These are phyloP conservation scores for Ceyx melanurus DNA, from an alignment of 2,113 vertebrate genomes.

Conservation along the genomic window DNA sequence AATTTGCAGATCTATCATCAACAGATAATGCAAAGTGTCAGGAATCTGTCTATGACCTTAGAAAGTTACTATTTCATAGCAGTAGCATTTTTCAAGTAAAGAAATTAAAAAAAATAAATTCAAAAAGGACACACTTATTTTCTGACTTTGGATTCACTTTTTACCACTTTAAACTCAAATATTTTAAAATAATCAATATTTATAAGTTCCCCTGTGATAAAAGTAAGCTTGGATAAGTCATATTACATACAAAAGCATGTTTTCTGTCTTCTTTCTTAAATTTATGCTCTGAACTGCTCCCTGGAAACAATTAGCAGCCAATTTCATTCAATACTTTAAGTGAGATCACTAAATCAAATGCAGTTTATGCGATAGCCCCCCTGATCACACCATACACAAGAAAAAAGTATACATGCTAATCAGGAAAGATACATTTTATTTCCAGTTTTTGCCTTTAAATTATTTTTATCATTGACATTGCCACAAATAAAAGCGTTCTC, in stretches of 20 bases:
- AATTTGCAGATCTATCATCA: neutral
- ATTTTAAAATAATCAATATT: neutral
- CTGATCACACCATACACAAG: neutral
- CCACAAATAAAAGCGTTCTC: neutral
- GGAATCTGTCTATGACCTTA: neutral
- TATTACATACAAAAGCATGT: neutral
- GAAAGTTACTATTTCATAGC: neutral
- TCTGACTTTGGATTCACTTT: neutral
- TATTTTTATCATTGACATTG: neutral
- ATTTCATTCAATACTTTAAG: neutral
- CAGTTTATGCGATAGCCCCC: neutral
- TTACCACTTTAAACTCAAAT: neutral
- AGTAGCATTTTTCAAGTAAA: neutral
- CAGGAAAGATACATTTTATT: neutral
- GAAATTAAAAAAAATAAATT: neutral
- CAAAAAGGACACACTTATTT: neutral
- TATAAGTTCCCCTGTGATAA: neutral
- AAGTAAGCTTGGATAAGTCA: neutral
- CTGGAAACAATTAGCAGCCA: neutral
- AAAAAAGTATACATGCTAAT: neutral
- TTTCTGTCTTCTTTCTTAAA: neutral
- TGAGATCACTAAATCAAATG: neutral
- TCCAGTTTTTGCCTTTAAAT: neutral
- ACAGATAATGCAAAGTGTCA: neutral
- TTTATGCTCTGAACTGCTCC: neutral